Conservation (phyloP, 2,888 invertebrate species). For the Apotomis capreana region DNA sequence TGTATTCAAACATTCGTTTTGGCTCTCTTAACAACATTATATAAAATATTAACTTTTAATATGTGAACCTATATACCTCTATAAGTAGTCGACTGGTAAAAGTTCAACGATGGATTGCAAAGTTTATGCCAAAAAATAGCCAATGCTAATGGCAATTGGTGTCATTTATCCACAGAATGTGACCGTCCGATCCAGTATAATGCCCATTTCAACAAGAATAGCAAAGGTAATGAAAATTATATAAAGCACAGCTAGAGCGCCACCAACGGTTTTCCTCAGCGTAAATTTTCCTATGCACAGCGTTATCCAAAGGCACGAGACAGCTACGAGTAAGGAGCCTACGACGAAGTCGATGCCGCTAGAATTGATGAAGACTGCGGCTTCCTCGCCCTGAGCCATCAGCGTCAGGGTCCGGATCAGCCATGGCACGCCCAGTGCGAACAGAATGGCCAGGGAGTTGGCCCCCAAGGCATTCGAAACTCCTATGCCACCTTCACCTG, state of each 20-base stretch:
- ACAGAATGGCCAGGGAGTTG: conserved; percentile 92
- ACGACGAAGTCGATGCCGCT: conserved; percentile 92
- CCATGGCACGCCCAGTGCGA: conserved; percentile 94
- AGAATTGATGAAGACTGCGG: conserved; percentile 87
- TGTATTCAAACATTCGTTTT: too few species aligned
- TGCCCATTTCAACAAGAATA: conserved; percentile 90
- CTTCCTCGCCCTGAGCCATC: conserved; percentile 72
- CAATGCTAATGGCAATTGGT: neutral
- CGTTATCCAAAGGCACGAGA: conserved; percentile 86
- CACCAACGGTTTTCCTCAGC: conserved; percentile 87
- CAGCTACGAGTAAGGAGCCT: conserved; percentile 89
- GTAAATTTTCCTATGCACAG: conserved; percentile 88
- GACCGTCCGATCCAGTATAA: conserved; percentile 79
- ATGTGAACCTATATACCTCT: too few species aligned
- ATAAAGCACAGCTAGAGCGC: conserved; percentile 86
- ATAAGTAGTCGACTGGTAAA: too few species aligned
- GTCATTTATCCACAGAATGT: conserved; percentile 40
- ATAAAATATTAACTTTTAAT: too few species aligned
- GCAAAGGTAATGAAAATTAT: conserved; percentile 88
- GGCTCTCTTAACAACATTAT: too few species aligned
- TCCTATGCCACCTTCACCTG: conserved; percentile 93
- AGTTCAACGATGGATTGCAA: neutral
- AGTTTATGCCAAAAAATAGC: neutral
- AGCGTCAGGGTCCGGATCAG: conserved; percentile 87
- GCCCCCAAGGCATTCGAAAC: conserved; percentile 94